Evolutionary conservation across 2,113 vertebrate genomes (phyloP), one percentile per base, ranked within the genome.

Genomic region (Ctenodactylus gundi): DNA sequence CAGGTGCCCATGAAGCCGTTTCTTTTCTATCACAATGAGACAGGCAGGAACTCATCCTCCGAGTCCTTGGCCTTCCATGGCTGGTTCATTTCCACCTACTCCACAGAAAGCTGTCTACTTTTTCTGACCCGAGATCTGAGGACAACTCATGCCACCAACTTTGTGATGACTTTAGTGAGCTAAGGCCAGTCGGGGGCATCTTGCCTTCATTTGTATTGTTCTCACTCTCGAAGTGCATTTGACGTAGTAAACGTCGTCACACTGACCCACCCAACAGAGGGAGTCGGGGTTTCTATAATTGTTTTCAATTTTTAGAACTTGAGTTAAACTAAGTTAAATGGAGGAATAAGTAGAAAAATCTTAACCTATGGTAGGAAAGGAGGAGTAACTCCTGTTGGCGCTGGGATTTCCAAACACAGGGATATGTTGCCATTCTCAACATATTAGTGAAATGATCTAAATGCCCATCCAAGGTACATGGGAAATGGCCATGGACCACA

Each of bases 11-110:
- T 68, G 46, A 76, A 76, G 34, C 18, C 90, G 27, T 96, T 94
- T 85, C 46, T 97, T 41, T 96, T 96, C 93, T 97, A 96, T 36
- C 96, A 36, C 1, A 8, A 3, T 0, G 12, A 3, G 77, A 80
- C 1, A 3, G 85, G 76, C 27, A 93, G 39, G 0, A 95, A 64
- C 27, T 95, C 92, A 6, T 85, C 91, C 13, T 95, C 95, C 0
- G 83, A 96, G 83, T 96, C 96, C 0, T 92, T 41, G 53, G 96
- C 92, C 46, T 95, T 95, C 55, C 94, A 68, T 2, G 67, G 86
- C 17, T 96, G 96, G 93, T 96, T 95, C 93, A 76, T 96, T 0
- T 88, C 90, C 20, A 31, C 55, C 49, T 41, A 73, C 13, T 55
- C 92, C 18, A 7, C 14, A 57, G 96, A 60, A 36, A 39, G 44